phyloP scores from a whole-genome alignment of 2,113 vertebrate genomes.

The Eublepharis macularius region DNA sequence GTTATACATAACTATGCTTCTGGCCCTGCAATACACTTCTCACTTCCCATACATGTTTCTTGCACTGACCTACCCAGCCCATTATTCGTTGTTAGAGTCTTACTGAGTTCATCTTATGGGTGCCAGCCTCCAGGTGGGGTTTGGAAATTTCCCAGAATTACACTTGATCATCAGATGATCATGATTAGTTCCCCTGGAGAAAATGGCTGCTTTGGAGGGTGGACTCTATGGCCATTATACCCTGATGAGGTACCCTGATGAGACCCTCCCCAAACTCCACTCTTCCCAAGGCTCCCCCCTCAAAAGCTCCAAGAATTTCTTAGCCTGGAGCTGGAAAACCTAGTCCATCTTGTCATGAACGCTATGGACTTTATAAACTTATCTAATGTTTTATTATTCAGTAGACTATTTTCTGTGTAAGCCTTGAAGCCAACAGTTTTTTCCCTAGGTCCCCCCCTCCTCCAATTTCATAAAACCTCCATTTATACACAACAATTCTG shows the following conservation, averaged over 20 bases:
- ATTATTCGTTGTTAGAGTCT: not conserved
- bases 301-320: no score
- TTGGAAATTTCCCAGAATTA: no score
- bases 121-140: no score
- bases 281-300: no score
- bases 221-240: no score
- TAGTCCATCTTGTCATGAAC: not conserved
- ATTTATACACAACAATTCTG: constrained; percentile 5
- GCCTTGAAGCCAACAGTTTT: not conserved
- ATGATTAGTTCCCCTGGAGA: no score
- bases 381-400: constrained; percentile 20
- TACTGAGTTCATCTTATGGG: not conserved
- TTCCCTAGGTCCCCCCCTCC: not conserved
- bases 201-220: no score
- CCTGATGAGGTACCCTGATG: no score
- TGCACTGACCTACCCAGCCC: not conserved
- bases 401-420: not conserved
- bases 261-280: no score
- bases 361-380: not conserved
- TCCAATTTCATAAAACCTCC: not conserved
- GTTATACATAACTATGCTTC: not conserved
- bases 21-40: not conserved
- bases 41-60: not conserved
- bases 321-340: no score
- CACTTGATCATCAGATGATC: no score